Conservation (phyloP, 2,113 vertebrate genomes). For the Brachypteracias leptosomus region DNA sequence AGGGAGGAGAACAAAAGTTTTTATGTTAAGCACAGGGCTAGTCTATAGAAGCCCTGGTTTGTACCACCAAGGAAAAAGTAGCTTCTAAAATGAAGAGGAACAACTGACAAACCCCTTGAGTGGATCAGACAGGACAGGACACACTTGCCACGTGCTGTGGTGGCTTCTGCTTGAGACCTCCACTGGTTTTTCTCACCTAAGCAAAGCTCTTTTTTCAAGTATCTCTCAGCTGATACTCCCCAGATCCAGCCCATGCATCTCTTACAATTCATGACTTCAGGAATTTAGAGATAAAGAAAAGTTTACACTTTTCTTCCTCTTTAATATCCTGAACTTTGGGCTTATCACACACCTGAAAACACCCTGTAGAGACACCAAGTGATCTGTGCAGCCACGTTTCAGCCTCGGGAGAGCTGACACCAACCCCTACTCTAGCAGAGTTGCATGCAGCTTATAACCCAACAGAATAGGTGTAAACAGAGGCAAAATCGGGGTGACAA, state of each 20-base stretch:
- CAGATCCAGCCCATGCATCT: not conserved
- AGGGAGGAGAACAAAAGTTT: not conserved
- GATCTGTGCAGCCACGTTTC: not conserved
- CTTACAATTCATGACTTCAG: not conserved
- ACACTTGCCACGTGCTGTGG: fast-evolving
- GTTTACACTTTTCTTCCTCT: not conserved
- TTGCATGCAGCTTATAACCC: not conserved
- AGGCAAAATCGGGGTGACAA: not conserved
- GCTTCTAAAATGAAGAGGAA: not conserved
- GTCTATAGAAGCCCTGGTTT: not conserved
- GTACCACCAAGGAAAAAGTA: not conserved
- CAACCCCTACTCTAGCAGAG: not conserved
- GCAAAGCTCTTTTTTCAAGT: not conserved
- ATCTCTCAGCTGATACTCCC: not conserved
- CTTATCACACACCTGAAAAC: not conserved
- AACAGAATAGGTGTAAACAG: not conserved
- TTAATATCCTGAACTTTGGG: not conserved
- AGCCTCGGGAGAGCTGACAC: not conserved
- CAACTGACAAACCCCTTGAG: fast-evolving
- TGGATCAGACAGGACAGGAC: not conserved
- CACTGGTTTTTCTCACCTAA: not conserved
- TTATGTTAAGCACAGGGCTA: too few species aligned
- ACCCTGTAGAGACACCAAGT: not conserved
- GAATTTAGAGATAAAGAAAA: not conserved
- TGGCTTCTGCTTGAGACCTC: not conserved